These are phyloP conservation scores for Nansenia antarctica DNA, from an alignment of 2,113 vertebrate species.

Conservation along the genomic window DNA sequence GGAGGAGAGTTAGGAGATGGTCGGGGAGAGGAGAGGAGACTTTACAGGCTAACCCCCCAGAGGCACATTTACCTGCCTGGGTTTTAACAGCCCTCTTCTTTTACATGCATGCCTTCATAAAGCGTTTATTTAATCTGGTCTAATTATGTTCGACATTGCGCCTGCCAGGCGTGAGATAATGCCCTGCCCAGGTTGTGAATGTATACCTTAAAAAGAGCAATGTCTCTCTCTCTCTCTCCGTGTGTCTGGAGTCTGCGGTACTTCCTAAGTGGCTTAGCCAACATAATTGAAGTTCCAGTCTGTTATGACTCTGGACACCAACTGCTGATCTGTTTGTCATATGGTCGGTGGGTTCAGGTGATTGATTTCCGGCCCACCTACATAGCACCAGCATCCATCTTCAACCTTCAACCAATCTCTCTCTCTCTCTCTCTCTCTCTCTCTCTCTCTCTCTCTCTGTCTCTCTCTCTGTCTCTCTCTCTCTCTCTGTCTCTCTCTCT, in stretches of 20 bases:
- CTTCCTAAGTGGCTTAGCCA: too few species aligned
- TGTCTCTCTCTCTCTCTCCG: slow-evolving; percentile 7
- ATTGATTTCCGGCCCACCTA: too few species aligned
- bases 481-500: not conserved
- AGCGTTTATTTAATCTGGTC: slow-evolving; percentile 49
- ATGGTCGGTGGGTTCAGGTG: too few species aligned
- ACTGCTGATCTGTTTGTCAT: too few species aligned
- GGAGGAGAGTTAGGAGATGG: too few species aligned
- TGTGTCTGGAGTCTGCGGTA: not conserved
- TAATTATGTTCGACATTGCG: slow-evolving; percentile 44
- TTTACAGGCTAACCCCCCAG: slow-evolving; percentile 48
- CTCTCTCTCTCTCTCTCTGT: too few species aligned
- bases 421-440: not conserved
- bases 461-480: not conserved
- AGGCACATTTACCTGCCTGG: slow-evolving; percentile 50
- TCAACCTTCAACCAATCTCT: not conserved
- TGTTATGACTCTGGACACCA: too few species aligned
- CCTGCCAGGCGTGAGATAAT: slow-evolving; percentile 46
- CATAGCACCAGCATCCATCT: not conserved
- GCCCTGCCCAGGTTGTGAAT: slow-evolving; percentile 26
- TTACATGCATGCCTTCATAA: slow-evolving; percentile 43
- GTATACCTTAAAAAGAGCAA: not conserved
- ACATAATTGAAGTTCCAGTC: too few species aligned
- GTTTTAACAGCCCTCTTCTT: slow-evolving; percentile 46
- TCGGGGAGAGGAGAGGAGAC: slow-evolving; percentile 16